Evolutionary conservation across 2,888 invertebrate species (phyloP).

Genomic region (Julus scandinavius): DNA sequence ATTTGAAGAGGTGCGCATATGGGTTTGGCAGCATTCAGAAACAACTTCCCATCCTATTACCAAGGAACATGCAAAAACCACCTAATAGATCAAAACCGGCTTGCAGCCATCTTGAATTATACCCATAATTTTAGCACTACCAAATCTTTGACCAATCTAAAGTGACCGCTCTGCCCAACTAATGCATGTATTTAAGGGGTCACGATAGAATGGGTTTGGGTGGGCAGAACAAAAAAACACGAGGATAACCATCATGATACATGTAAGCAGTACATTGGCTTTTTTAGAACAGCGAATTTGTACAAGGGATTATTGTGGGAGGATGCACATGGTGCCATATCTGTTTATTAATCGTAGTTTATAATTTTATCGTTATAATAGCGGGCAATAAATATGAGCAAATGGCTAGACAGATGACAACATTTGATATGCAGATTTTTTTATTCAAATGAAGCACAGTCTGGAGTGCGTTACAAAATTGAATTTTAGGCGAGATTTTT

Average conservation of each 20-base stretch:
- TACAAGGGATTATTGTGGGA: conserved; percentile 2
- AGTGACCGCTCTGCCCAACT: too few relatives aligned
- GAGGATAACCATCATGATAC: not conserved
- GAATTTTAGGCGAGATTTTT: not conserved
- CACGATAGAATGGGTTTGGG: not conserved
- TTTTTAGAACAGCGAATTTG: not conserved
- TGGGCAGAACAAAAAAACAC: not conserved
- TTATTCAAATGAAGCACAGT: not conserved
- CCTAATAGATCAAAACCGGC: not conserved
- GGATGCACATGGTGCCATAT: conserved; percentile 3
- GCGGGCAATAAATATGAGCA: not conserved
- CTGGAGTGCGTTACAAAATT: not conserved
- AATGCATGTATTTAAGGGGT: not conserved
- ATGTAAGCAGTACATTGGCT: not conserved
- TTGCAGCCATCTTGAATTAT: not conserved
- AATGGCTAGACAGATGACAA: conserved; percentile 28
- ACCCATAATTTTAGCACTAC: not conserved
- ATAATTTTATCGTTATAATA: not conserved
- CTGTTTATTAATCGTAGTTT: not conserved
- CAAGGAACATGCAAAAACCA: not conserved
- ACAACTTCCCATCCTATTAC: not conserved
- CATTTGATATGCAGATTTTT: conserved; percentile 6
- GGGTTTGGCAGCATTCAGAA: not conserved
- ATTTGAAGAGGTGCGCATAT: conserved; percentile 14
- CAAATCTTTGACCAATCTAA: too few relatives aligned